Evolutionary conservation across 53 echinoderm and acorn worm genomes (phyloP).

Genomic region (Paracentrotus lividus): DNA sequence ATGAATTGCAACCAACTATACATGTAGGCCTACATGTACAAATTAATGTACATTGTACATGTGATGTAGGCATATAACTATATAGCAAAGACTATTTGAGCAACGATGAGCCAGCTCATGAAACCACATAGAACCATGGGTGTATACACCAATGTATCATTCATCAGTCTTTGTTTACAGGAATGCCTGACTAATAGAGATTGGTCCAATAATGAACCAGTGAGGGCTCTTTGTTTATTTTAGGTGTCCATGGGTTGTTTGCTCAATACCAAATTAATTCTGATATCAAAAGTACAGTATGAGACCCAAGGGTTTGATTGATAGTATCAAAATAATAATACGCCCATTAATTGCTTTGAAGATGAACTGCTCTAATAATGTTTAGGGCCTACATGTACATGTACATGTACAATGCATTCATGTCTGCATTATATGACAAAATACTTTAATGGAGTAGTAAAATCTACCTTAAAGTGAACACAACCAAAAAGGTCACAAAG

Average conservation of each 20-base stretch:
- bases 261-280: constrained; percentile 24
- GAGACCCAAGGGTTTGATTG: neutral
- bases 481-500: too few relatives aligned
- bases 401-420: neutral
- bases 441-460: too few relatives aligned
- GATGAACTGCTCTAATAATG: neutral
- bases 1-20: too few relatives aligned
- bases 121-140: too few relatives aligned
- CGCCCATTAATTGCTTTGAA: neutral
- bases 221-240: constrained; percentile 10
- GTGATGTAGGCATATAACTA: neutral
- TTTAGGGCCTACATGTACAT: neutral
- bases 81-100: neutral
- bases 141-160: neutral
- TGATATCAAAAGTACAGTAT: neutral
- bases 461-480: too few relatives aligned
- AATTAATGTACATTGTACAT: neutral
- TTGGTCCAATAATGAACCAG: neutral
- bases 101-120: neutral
- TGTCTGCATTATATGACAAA: too few relatives aligned
- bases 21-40: neutral
- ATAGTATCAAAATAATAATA: neutral
- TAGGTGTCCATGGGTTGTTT: neutral
- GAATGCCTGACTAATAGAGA: constrained; percentile 13
- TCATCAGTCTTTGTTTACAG: neutral